Evolutionary conservation across 2,113 vertebrate species (phyloP).

Genomic region (Bungarus multicinctus): DNA sequence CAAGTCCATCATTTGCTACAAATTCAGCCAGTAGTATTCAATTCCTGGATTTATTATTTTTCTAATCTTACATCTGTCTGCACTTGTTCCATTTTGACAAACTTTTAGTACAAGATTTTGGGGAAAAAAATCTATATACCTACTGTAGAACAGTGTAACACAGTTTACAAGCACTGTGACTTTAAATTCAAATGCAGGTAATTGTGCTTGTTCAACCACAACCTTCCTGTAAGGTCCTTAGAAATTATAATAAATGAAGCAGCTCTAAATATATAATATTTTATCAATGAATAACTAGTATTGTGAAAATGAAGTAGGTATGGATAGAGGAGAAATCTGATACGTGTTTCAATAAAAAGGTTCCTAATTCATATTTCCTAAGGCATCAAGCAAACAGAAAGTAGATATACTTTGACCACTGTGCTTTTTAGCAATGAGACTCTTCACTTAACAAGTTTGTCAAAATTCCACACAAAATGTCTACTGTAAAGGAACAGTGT

Average conservation of each 20-base stretch:
- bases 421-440: neutral
- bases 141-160: constrained; percentile 40
- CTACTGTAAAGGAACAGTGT: neutral
- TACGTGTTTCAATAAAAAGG: neutral
- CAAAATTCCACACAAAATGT: neutral
- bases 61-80: constrained; percentile 59
- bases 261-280: neutral
- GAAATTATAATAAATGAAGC: neutral
- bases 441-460: neutral
- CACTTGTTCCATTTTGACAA: constrained; percentile 57
- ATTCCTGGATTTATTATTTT: constrained; percentile 61
- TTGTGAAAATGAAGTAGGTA: neutral
- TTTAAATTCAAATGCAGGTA: constrained; percentile 59
- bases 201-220: constrained; percentile 48
- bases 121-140: constrained; percentile 30
- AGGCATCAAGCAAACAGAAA: neutral
- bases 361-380: neutral
- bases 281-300: neutral
- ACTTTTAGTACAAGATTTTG: constrained; percentile 55
- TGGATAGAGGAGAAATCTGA: neutral
- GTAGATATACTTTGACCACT: neutral
- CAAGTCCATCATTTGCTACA: constrained; percentile 57
- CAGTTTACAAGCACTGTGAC: constrained; percentile 56
- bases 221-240: neutral
- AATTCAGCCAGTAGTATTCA: constrained; percentile 56